Percentiles rank a stretch among this genome's conserved stretches.
Conservation (phyloP, 2,797 vertebrate genomes). For the Phyllotis vaccarum region DNA sequence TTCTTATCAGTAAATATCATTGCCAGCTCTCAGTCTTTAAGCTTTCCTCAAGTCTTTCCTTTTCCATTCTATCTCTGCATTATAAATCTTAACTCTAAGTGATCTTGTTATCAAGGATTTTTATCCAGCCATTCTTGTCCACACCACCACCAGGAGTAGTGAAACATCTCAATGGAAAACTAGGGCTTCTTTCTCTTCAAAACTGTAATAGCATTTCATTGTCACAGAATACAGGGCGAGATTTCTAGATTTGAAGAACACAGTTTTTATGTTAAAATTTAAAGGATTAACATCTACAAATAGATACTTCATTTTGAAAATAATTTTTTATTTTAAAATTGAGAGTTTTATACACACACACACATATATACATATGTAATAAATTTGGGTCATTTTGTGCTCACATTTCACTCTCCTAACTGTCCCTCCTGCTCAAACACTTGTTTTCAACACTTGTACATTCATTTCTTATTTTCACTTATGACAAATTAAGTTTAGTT, state of each 20-base stretch:
- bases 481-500: neutral
- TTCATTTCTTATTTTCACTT: neutral
- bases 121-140: constrained; percentile 40
- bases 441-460: neutral
- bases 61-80: neutral
- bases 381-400: neutral
- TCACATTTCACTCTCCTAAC: neutral
- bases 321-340: neutral
- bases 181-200: constrained; percentile 14
- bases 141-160: neutral
- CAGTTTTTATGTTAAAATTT: constrained; percentile 1
- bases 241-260: constrained; percentile 17
- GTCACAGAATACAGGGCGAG: constrained; percentile 36
- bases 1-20: constrained; percentile 11
- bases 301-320: neutral
- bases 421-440: neutral
- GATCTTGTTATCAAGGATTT: neutral
- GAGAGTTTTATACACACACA: neutral
- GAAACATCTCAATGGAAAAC: neutral
- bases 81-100: neutral
- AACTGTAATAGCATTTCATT: neutral
- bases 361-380: neutral
- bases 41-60: constrained; percentile 1
- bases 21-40: neutral
- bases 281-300: constrained; percentile 46